Base-by-base conservation (phyloP, 2,888 invertebrate genomes). In the Platerodrilus igneus region DNA sequence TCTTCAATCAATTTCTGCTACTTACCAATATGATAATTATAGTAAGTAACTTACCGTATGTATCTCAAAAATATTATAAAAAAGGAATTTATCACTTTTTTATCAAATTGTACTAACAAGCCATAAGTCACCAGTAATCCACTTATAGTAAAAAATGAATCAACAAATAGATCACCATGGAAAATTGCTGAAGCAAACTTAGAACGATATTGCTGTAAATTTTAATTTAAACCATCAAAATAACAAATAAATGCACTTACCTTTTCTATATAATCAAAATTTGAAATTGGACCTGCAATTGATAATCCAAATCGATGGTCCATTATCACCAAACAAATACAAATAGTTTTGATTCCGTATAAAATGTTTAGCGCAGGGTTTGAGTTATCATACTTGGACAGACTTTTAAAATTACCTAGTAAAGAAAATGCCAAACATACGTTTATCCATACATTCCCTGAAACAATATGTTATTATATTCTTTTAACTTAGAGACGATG, bases 161-260 rank as follows among this genome's bases (percentile, higher is more conserved):
- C 81, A 18, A 81, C 81, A 25, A 79, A 73, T 1, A 81, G 61
- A 51, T 80, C 80, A 16, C 76, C 73, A 53, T 81, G 80, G 8
- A 79, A 69, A 0, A 78, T 55, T 8, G 78, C 62, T 41, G 68
- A 62, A 2, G 67, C 63, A n/a, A 57, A 55, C 9, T 61, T 53
- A 8, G 67, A 56, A 35, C 67, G 55, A 49, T 66, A 70, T 60
- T 67, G 62, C 69, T 70, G 45, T 27, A 61, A 56, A 32, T 31
- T 31, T 4, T 22, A n/a, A n/a, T n/a, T n/a, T n/a, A n/a, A n/a
- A n/a, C n/a, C 2, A 2, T 16, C 4, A 19, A n/a, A 11, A 18
- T 18, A 16, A 35, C 5, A 11, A 21, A 15, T 19, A n/a, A n/a
- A n/a, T n/a, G n/a, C n/a, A 48, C 56, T 57, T 66, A 78, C 79